Evolutionary conservation across 1,140 invertebrate species (phyloP), one percentile per base, ranked within the genome.

Genomic region (Sitophilus oryzae): DNA sequence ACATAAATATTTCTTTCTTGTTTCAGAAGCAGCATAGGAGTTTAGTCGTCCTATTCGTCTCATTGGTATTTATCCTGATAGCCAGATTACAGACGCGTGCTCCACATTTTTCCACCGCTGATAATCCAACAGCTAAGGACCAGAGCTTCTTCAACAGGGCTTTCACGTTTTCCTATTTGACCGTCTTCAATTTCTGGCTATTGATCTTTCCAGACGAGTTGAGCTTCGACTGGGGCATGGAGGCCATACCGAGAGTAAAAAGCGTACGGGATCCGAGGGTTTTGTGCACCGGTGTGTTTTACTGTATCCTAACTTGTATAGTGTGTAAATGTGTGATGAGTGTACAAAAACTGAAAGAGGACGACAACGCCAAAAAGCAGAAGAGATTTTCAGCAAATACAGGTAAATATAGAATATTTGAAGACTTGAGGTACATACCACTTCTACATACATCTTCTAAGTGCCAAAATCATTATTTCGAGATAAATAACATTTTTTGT

Each of bases 221-320:
- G 21, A 93, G 91, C 69, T 96, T 94, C 70, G 93, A 96, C 69
- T 96, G 93, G 93, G 92, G 91, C 2, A 96, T 96, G 93, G 91
- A 93, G 60, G 84, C 92, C 0, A 83, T 96, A 59, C 89, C 91
- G 1, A 76, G 88, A 46, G 80, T 96, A 52, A 82, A 79, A 1
- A 78, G 80, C 3, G 43, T 90, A 3, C 75, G 78, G 50, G 93
- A 96, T 72, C 68, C 78, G 0, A 75, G 92, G 43, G 93, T 93
- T 67, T 65, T 88, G 3, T 73, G 82, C 35, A 82, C 86, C 1
- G 60, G 85, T 6, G 70, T 81, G 9, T 85, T 95, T 52, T 96
- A 93, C 67, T 69, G 36, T 3, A 36, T 58, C 6, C 60, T 86
- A 34, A 46, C 16, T 1, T 25, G 56, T 10, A 46, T 62, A 1